Percentiles rank a stretch among this genome's conserved stretches.
Conservation (phyloP, 2,888 invertebrate species). For the Anthrax anthrax region DNA sequence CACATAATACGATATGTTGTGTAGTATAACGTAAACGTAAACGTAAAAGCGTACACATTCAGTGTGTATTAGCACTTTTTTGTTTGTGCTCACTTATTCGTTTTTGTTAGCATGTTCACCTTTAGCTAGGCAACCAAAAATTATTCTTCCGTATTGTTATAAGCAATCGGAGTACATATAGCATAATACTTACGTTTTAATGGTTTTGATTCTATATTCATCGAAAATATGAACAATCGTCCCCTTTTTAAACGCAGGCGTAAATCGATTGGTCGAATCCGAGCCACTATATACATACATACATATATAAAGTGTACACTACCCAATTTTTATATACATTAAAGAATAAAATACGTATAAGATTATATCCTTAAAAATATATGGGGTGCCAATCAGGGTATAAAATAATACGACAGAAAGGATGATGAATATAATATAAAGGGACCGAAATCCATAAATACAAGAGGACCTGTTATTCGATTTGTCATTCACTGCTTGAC, state of each 20-base stretch:
- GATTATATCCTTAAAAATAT: background rate
- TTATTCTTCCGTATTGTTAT: no score
- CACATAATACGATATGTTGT: no score
- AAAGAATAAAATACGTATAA: background rate
- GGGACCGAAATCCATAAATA: conserved; percentile 23
- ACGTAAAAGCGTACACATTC: no score
- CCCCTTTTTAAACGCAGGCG: conserved; percentile 9
- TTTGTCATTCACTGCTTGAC: conserved; percentile 34
- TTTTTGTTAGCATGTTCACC: background rate
- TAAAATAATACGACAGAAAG: background rate
- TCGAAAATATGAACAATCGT: no score
- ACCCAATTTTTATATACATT: background rate
- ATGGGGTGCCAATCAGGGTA: background rate
- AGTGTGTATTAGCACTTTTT: background rate
- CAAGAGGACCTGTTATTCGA: conserved; percentile 25
- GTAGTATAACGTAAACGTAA: no score
- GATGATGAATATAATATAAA: background rate
- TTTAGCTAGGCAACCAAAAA: background rate
- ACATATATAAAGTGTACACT: background rate
- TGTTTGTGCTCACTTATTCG: conserved; percentile 5
- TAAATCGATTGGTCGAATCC: conserved; percentile 10
- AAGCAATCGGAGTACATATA: no score
- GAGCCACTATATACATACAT: no score
- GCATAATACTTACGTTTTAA: no score
- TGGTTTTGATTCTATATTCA: no score